These are phyloP conservation scores for Papilio polyxenes DNA, from an alignment of 1,140 invertebrate genomes.

Conservation along the genomic window DNA sequence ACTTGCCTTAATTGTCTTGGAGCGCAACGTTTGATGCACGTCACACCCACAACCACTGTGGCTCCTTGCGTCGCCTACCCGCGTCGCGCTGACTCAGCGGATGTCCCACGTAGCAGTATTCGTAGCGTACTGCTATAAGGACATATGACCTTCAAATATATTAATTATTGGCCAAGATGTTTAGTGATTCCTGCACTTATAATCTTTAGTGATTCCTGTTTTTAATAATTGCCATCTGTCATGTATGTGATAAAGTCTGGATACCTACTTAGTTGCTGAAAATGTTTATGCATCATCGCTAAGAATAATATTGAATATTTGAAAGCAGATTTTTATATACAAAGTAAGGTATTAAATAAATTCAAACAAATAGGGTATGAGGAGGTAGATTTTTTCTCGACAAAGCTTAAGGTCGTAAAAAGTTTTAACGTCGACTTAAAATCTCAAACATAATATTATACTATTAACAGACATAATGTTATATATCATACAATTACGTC, in stretches of 20 bases:
- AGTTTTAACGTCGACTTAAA: not conserved
- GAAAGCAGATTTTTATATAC: too few relatives aligned
- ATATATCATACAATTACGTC: not conserved
- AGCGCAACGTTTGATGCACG: constrained; percentile 3
- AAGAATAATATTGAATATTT: too few relatives aligned
- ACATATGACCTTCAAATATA: not conserved
- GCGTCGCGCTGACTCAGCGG: not conserved
- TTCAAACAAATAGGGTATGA: too few relatives aligned
- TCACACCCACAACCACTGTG: constrained; percentile 7
- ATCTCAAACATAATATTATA: not conserved
- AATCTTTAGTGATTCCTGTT: too few relatives aligned
- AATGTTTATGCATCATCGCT: too few relatives aligned
- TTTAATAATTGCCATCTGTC: too few relatives aligned
- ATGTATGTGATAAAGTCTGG: too few relatives aligned
- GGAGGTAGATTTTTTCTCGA: too few relatives aligned
- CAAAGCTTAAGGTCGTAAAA: not conserved
- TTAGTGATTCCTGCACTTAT: too few relatives aligned
- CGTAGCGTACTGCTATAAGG: not conserved
- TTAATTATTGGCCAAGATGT: not conserved
- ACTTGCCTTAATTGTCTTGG: not conserved
- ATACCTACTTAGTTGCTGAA: too few relatives aligned
- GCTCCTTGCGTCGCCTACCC: not conserved
- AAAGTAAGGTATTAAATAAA: too few relatives aligned
- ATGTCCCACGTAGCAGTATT: constrained; percentile 3
- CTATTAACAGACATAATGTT: not conserved